These are phyloP conservation scores for Gracilinanus agilis DNA, from an alignment of 2,113 vertebrate genomes.

Conservation along the genomic window DNA sequence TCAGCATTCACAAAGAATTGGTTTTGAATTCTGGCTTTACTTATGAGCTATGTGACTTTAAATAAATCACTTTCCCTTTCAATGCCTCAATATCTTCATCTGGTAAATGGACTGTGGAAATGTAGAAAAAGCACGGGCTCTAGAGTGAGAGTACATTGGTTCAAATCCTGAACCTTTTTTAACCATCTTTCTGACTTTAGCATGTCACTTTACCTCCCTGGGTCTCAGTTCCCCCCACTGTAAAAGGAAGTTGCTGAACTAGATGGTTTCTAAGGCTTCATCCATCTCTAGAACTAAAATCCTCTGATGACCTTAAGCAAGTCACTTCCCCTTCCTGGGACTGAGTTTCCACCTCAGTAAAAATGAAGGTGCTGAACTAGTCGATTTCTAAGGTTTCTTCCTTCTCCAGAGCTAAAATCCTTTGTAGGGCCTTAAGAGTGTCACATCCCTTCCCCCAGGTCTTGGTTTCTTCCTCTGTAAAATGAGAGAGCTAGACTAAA, in stretches of 20 bases:
- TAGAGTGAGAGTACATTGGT: not conserved
- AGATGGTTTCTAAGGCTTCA: too few relatives aligned
- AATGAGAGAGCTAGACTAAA: not conserved
- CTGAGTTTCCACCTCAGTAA: too few relatives aligned
- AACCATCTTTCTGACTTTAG: not conserved
- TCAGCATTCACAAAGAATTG: not conserved
- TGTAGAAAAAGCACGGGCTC: not conserved
- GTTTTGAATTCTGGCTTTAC: not conserved
- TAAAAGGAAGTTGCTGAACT: too few relatives aligned
- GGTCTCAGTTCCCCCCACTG: too few relatives aligned
- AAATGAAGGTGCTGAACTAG: too few relatives aligned
- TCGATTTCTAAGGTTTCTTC: too few relatives aligned
- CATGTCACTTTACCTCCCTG: not conserved
- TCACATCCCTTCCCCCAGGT: not conserved
- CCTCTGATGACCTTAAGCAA: too few relatives aligned
- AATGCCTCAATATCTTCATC: not conserved
- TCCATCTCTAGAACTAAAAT: too few relatives aligned
- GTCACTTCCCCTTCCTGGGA: too few relatives aligned
- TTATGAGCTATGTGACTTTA: not conserved
- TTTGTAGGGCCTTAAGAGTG: too few relatives aligned
- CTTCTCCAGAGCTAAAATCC: too few relatives aligned
- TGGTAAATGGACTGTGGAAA: not conserved
- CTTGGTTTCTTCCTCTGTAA: not conserved
- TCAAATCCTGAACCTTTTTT: not conserved
- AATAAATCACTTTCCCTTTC: not conserved